Evolutionary conservation across 2,113 vertebrate genomes (phyloP), one percentile per base, ranked within the genome.

Genomic region (Ceyx margarethae): DNA sequence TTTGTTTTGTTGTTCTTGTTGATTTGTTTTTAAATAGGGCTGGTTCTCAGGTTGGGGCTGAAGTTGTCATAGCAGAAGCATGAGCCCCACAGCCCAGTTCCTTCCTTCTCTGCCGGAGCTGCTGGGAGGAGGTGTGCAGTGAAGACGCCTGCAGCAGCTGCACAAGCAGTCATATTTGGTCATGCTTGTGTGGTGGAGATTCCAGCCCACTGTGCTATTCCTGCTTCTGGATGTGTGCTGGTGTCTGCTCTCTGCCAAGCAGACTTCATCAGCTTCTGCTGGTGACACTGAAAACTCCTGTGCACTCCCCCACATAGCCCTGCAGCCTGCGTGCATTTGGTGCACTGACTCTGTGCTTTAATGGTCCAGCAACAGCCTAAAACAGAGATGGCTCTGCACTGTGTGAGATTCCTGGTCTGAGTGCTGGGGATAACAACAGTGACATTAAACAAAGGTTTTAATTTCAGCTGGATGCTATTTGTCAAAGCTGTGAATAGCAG

Each of bases 251-350:
- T 76, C 48, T 93, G 81, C 84, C 12, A 3, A 2, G 5, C 37
- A 66, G 54, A 50, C 25, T 91, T 93, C 85, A 92, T 72, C 93
- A 91, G 89, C 69, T 90, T 89, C 64, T 85, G 31, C 35, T 73
- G 33, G 58, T 76, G 89, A 80, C 86, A 87, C 81, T 84, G 78
- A 77, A 60, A 81, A 87, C 66, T 50, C 37, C 9, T 37, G 37
- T 37, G 37, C 37, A 37, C 37, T 37, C 37, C 37, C 37, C 37
- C 37, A 10, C 37, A 37, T 37, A 10, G 37, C 37, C 37, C 37
- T 37, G 37, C 37, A 37, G 80, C 48, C 45, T 81, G 25, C 87
- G 13, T 85, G 91, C 91, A n/a, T 86, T 84, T 89, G 84, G 29
- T 85, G 9, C 40, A 25, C 28, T 19, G 51, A 69, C 68, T 66